Evolutionary conservation across 2,888 invertebrate genomes (phyloP).

Genomic region (Rhynchonema sp.): DNA sequence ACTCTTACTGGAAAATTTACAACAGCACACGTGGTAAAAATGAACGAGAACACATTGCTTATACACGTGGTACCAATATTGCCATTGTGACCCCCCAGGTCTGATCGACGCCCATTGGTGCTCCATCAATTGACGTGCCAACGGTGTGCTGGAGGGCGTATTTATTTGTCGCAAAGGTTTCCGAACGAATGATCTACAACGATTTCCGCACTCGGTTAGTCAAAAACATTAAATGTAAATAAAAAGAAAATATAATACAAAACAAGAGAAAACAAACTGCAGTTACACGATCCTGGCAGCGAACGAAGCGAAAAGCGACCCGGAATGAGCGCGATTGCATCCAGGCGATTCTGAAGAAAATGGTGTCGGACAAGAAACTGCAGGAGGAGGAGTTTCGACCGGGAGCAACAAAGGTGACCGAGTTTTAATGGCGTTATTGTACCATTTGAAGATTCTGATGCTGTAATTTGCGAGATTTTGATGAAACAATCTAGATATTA

Average conservation of each 20-base stretch:
- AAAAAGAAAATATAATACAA: too few species aligned
- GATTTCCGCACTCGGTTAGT: conserved; percentile 95
- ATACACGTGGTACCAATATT: too few species aligned
- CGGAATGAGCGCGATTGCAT: conserved; percentile 1
- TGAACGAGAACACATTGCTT: too few species aligned
- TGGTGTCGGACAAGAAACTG: conserved; percentile 32
- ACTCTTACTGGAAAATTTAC: too few species aligned
- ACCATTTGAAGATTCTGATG: too few species aligned
- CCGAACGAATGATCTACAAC: conserved; percentile 99
- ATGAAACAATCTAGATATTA: too few species aligned
- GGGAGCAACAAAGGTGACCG: neutral
- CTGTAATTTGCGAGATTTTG: too few species aligned
- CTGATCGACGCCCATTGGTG: conserved; percentile 90
- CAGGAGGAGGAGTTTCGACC: neutral
- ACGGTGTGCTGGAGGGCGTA: conserved; percentile 99
- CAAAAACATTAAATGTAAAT: too few species aligned
- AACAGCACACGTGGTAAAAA: too few species aligned
- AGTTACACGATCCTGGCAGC: conserved; percentile 91
- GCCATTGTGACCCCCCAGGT: too few species aligned
- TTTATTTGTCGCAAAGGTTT: conserved; percentile 99
- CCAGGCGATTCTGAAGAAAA: neutral
- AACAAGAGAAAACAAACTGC: too few species aligned
- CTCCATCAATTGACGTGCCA: conserved; percentile 99
- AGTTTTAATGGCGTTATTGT: too few species aligned
- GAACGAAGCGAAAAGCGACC: conserved; percentile 55